Evolutionary conservation across 2,113 vertebrate species (phyloP), one percentile per base, ranked within the genome.

Genomic region (Tyto alba): DNA sequence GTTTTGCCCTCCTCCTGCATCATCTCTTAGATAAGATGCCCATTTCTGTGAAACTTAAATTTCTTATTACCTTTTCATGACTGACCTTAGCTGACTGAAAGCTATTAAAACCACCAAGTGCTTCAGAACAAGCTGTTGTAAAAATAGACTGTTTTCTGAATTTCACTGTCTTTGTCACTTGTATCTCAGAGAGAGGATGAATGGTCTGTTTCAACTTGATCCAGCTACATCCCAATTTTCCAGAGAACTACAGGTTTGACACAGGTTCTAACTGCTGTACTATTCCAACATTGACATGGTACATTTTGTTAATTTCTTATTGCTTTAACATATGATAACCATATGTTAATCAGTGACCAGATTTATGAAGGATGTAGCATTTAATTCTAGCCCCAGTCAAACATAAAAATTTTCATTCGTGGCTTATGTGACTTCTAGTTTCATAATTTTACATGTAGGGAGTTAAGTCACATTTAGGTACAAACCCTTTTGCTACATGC

Each of bases 391-490:
- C 11, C 4, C 14, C 41, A 27, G 16, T 69, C 41, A 71, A 83
- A 88, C 14, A 76, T 15, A 34, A 90, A 84, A 45, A 41, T 50
- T 83, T 66, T 25, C 18, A n/a, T 73, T 86, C 52, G 21, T 2
- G 10, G 5, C 23, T 83, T 59, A 47, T 1, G 21, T 41, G 41
- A 69, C 53, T 66, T 85, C 53, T 62, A n/a, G 10, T 82, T 88
- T 81, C 29, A 18, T 53, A 29, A 36, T 60, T 79, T 76, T 82
- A 76, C 6, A 4, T 13, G 13, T 45, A 57, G 22, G 22, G 25
- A 69, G 14, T 45, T 77, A 68, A 85, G n/a, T 56, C 48, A 48
- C 0, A 0, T 41, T 64, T 41, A 36, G 22, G 6, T 66, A 50
- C 4, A 50, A 86, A 53, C 1, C 2, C 2, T 86, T 66, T 62